A percentile compares a stretch with the other conserved stretches of the same genome.
Evolutionary conservation across 1,140 invertebrate species (phyloP).

Genomic region (Lerema accius): DNA sequence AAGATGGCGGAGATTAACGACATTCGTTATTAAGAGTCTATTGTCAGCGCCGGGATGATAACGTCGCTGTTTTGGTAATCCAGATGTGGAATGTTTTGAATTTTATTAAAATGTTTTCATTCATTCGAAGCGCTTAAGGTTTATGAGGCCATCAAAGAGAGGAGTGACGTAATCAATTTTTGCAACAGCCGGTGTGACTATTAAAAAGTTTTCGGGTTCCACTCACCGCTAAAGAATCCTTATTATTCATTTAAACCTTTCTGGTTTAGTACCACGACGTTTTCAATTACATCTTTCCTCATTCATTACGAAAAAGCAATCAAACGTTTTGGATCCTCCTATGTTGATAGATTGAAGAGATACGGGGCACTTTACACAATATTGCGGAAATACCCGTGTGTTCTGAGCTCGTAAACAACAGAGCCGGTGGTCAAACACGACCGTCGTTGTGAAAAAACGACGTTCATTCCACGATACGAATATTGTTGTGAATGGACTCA

Average conservation of each 20-base stretch:
- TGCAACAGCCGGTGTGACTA: neutral
- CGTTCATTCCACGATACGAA: slow-evolving; percentile 10
- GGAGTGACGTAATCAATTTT: neutral
- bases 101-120: slow-evolving; percentile 20
- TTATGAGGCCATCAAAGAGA: neutral
- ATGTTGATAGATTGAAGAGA: too few species aligned
- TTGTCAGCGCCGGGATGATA: slow-evolving; percentile 18
- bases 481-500: slow-evolving; percentile 25
- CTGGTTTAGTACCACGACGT: too few species aligned
- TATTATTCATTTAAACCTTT: neutral
- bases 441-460: neutral
- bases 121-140: slow-evolving; percentile 3
- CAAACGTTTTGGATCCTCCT: too few species aligned
- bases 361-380: too few species aligned
- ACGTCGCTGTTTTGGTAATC: neutral
- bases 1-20: slow-evolving; percentile 52
- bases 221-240: neutral
- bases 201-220: neutral
- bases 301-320: too few species aligned
- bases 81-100: neutral
- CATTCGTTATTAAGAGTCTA: slow-evolving; percentile 38
- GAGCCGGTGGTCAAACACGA: slow-evolving; percentile 5
- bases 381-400: too few species aligned
- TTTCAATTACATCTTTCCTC: too few species aligned
- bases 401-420: neutral